Base-by-base conservation (phyloP, 1,140 invertebrate species). In the Macrocentrus cingulum region DNA sequence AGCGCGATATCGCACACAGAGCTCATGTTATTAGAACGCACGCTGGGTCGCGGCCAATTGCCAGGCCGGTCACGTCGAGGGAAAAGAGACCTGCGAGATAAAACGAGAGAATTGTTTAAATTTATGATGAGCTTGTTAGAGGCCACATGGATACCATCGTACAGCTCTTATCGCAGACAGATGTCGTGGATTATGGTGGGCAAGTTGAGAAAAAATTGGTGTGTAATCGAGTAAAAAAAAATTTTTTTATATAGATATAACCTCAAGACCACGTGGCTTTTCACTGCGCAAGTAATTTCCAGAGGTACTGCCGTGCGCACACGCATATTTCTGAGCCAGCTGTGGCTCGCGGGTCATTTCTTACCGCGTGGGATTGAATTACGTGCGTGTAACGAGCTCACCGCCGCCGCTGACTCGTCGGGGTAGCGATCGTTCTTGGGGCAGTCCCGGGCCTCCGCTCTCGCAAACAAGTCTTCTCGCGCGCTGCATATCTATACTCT, bases 351-450 rank as follows among this genome's bases (percentile, higher is more conserved):
- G 36, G 65, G 64, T 67, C 63, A 66, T 68, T 71, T 69, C 56
- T 29, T 66, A 63, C 65, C 61, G 55, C 67, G 67, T 71, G 69
- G 67, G 67, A 61, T 65, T 69, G 64, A 58, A 63, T 67, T 69
- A 66, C 66, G 63, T 71, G 69, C 66, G 60, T 63, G 61, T 67
- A 71, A 66, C 66, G 46, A 66, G 37, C 62, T 48, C 29, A 42
- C 48, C 49, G 49, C 36, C 16, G 7, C 34, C 58, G 53, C 59
- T 34, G 37, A 60, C 57, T 61, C 61, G 63, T 57, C 51, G 23
- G 49, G 56, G 50, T 58, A 58, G 60, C 42, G 44, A 61, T 60
- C 54, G 29, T 56, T 56, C 39, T 51, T 51, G 34, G 59, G 59
- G 58, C 52, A 60, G 45, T 53, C 39, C 51, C 19, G 16, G n/a